Conservation (phyloP, 2,113 vertebrate species). For the Felis catus region DNA sequence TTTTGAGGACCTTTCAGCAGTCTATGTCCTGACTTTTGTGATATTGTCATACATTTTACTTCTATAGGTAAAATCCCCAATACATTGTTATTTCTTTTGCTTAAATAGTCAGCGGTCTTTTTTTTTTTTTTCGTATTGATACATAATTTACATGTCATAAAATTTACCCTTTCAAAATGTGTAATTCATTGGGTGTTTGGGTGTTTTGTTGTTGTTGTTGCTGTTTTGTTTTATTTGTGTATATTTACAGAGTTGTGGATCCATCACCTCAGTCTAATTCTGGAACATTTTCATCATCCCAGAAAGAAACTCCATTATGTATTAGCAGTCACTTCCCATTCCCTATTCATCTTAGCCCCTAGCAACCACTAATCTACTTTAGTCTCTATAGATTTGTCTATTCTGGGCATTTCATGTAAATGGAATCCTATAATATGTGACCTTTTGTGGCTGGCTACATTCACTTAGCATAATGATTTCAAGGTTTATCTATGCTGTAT, state of each 20-base stretch:
- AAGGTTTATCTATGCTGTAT: not conserved
- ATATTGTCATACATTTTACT: not conserved
- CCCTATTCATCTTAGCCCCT: not conserved
- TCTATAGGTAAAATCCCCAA: not conserved
- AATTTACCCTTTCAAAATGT: not conserved
- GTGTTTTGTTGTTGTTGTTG: too few relatives aligned
- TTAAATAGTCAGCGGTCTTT: not conserved
- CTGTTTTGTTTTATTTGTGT: not conserved
- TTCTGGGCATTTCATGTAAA: not conserved
- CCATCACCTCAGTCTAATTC: not conserved
- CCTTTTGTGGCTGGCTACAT: conserved; percentile 3
- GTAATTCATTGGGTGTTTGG: not conserved
- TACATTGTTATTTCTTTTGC: not conserved
- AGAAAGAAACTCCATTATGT: not conserved
- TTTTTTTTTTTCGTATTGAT: not conserved
- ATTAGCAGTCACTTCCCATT: not conserved
- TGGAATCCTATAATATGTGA: not conserved
- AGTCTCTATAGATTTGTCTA: not conserved
- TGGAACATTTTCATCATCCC: not conserved
- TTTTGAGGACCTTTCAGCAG: not conserved
- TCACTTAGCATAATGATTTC: not conserved
- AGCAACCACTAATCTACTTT: not conserved
- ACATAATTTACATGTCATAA: not conserved
- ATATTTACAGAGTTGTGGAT: not conserved
- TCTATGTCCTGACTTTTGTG: not conserved